phyloP scores from a whole-genome alignment of 2,113 vertebrate species.

The Neopipo cinnamomea region DNA sequence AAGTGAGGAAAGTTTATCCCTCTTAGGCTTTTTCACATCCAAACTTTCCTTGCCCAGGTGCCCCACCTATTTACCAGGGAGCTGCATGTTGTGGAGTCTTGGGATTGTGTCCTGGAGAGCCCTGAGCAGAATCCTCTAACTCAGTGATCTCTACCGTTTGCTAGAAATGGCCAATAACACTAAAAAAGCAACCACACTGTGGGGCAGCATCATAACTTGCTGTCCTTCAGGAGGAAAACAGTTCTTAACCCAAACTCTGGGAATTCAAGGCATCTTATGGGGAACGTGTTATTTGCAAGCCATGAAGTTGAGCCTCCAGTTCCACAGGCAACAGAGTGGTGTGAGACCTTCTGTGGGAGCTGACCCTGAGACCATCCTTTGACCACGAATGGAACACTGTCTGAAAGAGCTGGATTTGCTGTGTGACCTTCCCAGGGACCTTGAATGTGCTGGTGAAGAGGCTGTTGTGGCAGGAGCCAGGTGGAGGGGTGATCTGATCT shows the following conservation, averaged over 20 bases:
- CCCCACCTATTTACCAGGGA: not conserved
- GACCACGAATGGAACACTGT: not conserved
- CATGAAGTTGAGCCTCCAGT: not conserved
- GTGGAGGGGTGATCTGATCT: not conserved
- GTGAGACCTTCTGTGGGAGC: not conserved
- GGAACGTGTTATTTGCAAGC: not conserved
- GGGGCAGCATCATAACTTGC: not conserved
- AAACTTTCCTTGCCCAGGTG: not conserved
- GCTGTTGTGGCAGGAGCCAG: not conserved
- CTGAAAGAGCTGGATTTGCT: not conserved
- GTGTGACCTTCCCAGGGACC: not conserved
- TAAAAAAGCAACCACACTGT: not conserved
- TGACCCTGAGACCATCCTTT: not conserved
- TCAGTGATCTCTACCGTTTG: not conserved
- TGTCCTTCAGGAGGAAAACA: not conserved
- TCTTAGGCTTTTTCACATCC: not conserved
- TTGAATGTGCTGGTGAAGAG: not conserved
- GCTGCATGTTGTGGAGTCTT: not conserved
- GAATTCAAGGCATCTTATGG: not conserved
- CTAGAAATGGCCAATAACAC: not conserved
- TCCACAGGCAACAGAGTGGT: not conserved
- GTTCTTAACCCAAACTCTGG: not conserved
- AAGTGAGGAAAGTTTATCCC: not conserved
- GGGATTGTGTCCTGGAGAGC: rapidly evolving
- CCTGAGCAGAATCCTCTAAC: not conserved